phyloP scores from a whole-genome alignment of 1,140 invertebrate genomes.

The Diachasmimorpha longicaudata region DNA sequence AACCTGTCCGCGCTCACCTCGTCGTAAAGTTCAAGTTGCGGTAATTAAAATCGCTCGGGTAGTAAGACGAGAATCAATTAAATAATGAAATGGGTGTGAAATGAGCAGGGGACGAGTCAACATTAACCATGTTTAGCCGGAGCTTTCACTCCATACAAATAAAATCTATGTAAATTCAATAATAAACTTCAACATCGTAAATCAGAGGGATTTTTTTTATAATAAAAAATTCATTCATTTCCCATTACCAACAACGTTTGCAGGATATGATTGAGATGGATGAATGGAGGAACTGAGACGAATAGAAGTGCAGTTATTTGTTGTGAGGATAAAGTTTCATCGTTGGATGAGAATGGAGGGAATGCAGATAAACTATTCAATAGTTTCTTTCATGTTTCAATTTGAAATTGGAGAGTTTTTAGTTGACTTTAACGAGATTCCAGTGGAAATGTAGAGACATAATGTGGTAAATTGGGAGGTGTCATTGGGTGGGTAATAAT shows the following conservation, averaged over 20 bases:
- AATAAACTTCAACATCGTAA: background rate
- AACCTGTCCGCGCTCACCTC: conserved; percentile 1
- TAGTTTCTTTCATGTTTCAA: no score
- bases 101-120: background rate
- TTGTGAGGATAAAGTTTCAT: background rate
- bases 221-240: background rate
- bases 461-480: no score
- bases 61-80: conserved; percentile 24
- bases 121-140: background rate
- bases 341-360: no score
- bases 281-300: background rate
- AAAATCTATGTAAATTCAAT: background rate
- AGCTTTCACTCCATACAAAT: background rate
- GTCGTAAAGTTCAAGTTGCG: conserved; percentile 17
- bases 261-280: background rate
- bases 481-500: no score
- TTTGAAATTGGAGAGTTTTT: no score
- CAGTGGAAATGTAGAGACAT: no score
- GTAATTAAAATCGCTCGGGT: conserved; percentile 17
- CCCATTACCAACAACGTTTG: background rate
- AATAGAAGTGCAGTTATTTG: background rate
- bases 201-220: background rate
- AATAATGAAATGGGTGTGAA: background rate
- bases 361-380: no score
- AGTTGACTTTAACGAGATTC: no score